phyloP scores from a whole-genome alignment of 2,797 vertebrate genomes.

The Rallus crepitans region DNA sequence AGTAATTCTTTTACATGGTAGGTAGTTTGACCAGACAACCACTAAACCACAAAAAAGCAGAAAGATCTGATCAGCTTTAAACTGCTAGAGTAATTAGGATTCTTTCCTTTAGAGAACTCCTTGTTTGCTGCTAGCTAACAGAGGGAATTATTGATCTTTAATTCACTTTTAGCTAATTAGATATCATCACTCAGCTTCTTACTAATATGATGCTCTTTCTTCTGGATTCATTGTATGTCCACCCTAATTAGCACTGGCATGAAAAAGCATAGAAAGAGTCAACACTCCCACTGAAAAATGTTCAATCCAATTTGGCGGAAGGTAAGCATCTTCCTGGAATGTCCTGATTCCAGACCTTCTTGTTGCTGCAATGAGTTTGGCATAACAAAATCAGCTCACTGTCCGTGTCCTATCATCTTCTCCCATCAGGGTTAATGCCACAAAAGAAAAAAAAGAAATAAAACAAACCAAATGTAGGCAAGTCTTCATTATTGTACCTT shows the following conservation, averaged over 20 bases:
- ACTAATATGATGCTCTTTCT: background rate
- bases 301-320: background rate
- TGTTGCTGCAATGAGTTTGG: background rate
- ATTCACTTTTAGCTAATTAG: conserved; percentile 14
- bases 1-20: background rate
- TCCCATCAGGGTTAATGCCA: background rate
- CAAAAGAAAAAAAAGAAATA: background rate
- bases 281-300: background rate
- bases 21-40: background rate
- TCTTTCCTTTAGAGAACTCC: background rate
- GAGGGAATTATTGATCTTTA: background rate
- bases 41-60: background rate
- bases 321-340: background rate
- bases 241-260: background rate
- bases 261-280: background rate
- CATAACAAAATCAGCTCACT: background rate
- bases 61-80: background rate
- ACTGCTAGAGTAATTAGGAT: background rate
- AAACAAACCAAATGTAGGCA: background rate
- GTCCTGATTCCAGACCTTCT: background rate
- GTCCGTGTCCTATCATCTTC: background rate
- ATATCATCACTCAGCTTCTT: background rate
- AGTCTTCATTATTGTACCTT: conserved; percentile 29
- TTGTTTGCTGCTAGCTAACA: background rate
- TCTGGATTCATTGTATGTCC: background rate